Conservation (phyloP, 2,888 invertebrate species). For the Cosmopolites sordidus region DNA sequence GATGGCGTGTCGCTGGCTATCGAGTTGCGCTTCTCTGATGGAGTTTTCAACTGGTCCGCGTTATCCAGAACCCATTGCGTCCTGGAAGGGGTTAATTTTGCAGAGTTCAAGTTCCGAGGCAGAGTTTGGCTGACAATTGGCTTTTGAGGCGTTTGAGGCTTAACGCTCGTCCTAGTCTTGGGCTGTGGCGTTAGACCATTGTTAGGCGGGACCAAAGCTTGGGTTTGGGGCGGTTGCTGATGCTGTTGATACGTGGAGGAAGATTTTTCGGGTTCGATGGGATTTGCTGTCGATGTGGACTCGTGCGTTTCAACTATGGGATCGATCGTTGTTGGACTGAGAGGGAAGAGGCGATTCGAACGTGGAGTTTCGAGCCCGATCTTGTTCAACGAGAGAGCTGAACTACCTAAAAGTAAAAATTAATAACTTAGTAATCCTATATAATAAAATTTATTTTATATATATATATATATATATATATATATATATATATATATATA, state of each 20-base stretch:
- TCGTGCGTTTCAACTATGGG: slow-evolving; percentile 52
- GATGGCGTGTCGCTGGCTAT: slow-evolving; percentile 31
- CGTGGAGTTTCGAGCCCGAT: slow-evolving; percentile 50
- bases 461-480: too few species aligned
- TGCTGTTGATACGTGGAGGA: background rate
- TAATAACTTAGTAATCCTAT: background rate
- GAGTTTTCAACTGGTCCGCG: slow-evolving; percentile 50
- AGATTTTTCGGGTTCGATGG: background rate
- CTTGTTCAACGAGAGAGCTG: slow-evolving; percentile 72
- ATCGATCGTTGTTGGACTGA: slow-evolving; percentile 48
- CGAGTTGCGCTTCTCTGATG: slow-evolving; percentile 46
- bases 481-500: too few species aligned
- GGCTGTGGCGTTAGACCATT: slow-evolving; percentile 7
- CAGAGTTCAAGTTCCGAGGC: slow-evolving; percentile 39
- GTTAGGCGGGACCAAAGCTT: too few species aligned
- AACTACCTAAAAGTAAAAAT: slow-evolving; percentile 50
- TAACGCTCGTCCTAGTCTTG: slow-evolving; percentile 1
- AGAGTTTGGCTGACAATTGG: slow-evolving; percentile 44
- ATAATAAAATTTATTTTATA: too few species aligned
- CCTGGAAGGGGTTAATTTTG: slow-evolving; percentile 40
- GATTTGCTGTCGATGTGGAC: slow-evolving; percentile 28
- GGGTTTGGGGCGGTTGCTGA: background rate
- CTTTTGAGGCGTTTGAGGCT: slow-evolving; percentile 16
- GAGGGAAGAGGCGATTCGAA: slow-evolving; percentile 48
- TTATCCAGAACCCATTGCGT: slow-evolving; percentile 44